phyloP scores from a whole-genome alignment of 2,888 invertebrate genomes.

The Eupithecia exiguata region DNA sequence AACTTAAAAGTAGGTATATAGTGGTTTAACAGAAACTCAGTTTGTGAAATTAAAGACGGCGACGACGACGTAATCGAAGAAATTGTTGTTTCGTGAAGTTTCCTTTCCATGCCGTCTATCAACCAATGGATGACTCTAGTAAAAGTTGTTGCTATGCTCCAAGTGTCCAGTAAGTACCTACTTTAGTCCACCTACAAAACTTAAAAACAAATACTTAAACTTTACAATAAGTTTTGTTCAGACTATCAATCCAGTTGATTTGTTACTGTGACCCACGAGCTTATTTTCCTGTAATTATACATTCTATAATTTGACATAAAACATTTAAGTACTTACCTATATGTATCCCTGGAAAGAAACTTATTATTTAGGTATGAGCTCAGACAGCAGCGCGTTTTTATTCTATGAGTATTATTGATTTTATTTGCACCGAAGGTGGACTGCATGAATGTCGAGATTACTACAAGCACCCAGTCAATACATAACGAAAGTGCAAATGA shows the following conservation, averaged over 20 bases:
- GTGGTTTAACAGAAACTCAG: background rate
- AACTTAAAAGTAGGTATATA: background rate
- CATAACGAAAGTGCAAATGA: background rate
- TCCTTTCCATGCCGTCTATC: constrained; percentile 77
- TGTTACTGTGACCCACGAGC: background rate
- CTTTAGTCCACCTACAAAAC: no score
- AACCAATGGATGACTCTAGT: constrained; percentile 66
- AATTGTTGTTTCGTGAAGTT: constrained; percentile 64
- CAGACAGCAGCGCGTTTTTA: no score
- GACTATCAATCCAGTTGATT: background rate
- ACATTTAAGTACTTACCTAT: no score
- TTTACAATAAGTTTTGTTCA: no score
- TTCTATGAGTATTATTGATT: no score
- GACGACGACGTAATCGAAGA: constrained; percentile 17
- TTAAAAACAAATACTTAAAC: no score
- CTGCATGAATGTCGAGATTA: background rate
- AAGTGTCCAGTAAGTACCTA: constrained; percentile 63
- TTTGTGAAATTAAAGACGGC: background rate
- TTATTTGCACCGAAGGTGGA: background rate
- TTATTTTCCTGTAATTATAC: no score
- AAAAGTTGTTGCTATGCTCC: constrained; percentile 57
- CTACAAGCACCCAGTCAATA: background rate
- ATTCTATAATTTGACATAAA: no score
- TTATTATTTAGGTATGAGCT: no score
- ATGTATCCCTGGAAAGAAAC: no score